Evolutionary conservation across 2,888 invertebrate genomes (phyloP).

Genomic region (Drosophila kanekoi): DNA sequence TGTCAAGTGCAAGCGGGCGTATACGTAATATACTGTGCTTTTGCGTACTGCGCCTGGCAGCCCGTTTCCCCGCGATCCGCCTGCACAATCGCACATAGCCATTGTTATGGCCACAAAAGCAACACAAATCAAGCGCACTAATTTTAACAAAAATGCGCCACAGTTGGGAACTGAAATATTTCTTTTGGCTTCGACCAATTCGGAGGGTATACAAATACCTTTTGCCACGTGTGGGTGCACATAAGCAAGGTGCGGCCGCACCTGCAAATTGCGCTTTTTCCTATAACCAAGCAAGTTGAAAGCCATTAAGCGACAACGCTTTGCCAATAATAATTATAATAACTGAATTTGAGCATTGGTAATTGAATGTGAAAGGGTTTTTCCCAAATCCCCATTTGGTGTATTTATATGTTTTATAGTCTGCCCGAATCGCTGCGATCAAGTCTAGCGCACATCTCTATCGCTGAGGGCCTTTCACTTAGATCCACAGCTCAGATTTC

Average conservation of each 20-base stretch:
- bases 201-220: conserved; percentile 37
- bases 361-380: conserved; percentile 73
- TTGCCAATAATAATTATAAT: conserved; percentile 30
- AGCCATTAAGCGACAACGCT: conserved; percentile 34
- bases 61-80: conserved; percentile 10
- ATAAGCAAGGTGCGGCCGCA: conserved; percentile 39
- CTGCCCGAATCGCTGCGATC: conserved; percentile 18
- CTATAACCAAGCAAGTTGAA: conserved; percentile 37
- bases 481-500: conserved; percentile 38
- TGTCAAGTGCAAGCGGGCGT: conserved; percentile 74
- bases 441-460: conserved; percentile 24
- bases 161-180: conserved; percentile 39
- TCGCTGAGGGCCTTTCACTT: conserved; percentile 53
- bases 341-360: conserved; percentile 31
- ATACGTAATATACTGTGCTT: conserved; percentile 56
- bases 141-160: conserved; percentile 53
- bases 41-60: conserved; percentile 44
- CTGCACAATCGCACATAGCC: conserved; percentile 51
- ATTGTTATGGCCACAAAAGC: conserved; percentile 43
- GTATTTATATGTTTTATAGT: conserved; percentile 1
- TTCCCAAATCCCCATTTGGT: background rate
- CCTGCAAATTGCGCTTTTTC: conserved; percentile 48
- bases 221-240: conserved; percentile 5
- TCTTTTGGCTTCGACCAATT: conserved; percentile 31
- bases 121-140: conserved; percentile 56